phyloP scores from a whole-genome alignment of 2,113 vertebrate species.

The Nothobranchius furzeri region DNA sequence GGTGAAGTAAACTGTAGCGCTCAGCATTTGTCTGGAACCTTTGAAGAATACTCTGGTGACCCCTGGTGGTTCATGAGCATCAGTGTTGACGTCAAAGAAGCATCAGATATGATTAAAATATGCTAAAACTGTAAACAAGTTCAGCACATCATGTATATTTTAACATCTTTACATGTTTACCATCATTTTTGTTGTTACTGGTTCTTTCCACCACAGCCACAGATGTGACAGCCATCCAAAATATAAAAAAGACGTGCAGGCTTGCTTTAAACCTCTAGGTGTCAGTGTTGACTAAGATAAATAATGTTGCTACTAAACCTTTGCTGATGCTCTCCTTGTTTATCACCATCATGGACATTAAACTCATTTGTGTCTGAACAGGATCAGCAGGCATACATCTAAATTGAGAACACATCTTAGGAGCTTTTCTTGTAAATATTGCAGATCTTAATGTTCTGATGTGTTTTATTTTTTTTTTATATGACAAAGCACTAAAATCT shows the following conservation, averaged over 20 bases:
- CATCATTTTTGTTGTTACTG: too few relatives aligned
- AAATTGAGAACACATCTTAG: not conserved
- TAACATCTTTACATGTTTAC: too few relatives aligned
- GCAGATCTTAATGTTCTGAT: too few relatives aligned
- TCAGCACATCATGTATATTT: not conserved
- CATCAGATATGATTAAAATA: not conserved
- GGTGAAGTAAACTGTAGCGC: not conserved
- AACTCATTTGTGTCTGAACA: slow-evolving; percentile 17
- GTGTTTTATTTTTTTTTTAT: too few relatives aligned
- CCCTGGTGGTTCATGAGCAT: slow-evolving; percentile 2
- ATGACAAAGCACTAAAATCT: too few relatives aligned
- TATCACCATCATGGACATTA: slow-evolving; percentile 1
- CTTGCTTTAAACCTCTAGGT: slow-evolving; percentile 36
- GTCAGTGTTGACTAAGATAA: slow-evolving; percentile 60
- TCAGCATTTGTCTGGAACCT: too few relatives aligned
- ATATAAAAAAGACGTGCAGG: not conserved
- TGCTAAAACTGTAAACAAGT: not conserved
- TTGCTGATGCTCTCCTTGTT: slow-evolving; percentile 21
- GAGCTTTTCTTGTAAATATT: too few relatives aligned
- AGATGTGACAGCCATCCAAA: too few relatives aligned
- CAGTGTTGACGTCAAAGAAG: not conserved
- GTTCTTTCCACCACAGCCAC: too few relatives aligned
- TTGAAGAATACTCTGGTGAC: slow-evolving; percentile 2
- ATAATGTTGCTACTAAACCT: not conserved
- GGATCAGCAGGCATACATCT: slow-evolving; percentile 1